phyloP scores from a whole-genome alignment of 2,888 invertebrate genomes.

The Dermolepida albohirtum region DNA sequence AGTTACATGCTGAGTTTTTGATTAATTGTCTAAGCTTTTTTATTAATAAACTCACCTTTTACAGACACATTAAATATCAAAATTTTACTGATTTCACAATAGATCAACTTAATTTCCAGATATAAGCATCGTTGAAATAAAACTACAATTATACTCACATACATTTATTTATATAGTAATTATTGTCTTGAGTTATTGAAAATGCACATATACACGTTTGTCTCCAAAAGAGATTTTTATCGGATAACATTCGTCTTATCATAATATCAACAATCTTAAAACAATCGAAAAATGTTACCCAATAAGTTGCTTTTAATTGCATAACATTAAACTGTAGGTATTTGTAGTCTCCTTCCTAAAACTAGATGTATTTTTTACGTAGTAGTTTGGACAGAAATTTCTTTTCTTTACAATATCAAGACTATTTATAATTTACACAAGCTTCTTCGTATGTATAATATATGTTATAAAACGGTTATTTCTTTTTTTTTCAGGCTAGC shows the following conservation, averaged over 20 bases:
- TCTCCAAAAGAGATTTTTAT: constrained; percentile 48
- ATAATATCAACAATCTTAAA: constrained; percentile 38
- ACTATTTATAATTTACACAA: constrained; percentile 42
- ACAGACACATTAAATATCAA: too few species aligned
- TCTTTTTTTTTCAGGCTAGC: constrained; percentile 36
- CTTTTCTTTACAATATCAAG: constrained; percentile 40
- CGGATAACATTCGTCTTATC: constrained; percentile 54
- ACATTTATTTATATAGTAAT: constrained; percentile 62
- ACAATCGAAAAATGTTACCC: constrained; percentile 41
- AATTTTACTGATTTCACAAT: too few species aligned
- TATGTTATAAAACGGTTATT: constrained; percentile 49
- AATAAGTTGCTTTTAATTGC: constrained; percentile 5
- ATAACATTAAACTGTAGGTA: constrained; percentile 28
- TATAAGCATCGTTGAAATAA: constrained; percentile 19
- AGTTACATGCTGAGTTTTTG: too few species aligned
- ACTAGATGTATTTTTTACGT: constrained; percentile 30
- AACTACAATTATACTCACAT: constrained; percentile 49
- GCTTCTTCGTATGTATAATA: constrained; percentile 41
- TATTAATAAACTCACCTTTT: too few species aligned
- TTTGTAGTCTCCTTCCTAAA: constrained; percentile 22
- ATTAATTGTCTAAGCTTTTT: too few species aligned
- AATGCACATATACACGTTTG: constrained; percentile 65
- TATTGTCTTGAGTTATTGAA: constrained; percentile 67
- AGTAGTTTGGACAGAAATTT: constrained; percentile 42
- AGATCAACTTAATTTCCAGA: too few species aligned